A percentile compares a stretch with the other conserved stretches of the same genome.
Evolutionary conservation across 2,797 vertebrate genomes (phyloP).

Genomic region (Arrhamphus sclerolepis): DNA sequence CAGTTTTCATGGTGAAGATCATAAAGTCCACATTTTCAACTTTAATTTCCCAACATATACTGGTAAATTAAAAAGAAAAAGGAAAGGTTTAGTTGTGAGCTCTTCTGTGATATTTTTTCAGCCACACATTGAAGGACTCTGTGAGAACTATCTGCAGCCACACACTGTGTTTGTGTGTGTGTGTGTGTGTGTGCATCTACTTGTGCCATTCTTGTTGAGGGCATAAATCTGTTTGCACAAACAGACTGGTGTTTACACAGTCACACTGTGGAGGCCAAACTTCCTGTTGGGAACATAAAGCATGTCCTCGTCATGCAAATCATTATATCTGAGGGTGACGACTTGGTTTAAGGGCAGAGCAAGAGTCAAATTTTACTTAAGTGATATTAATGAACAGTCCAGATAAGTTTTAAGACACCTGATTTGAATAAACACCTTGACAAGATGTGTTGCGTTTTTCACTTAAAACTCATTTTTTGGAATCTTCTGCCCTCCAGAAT

Average conservation of each 20-base stretch:
- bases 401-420: background rate
- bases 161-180: slow-evolving; percentile 6
- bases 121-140: background rate
- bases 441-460: no score
- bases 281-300: slow-evolving; percentile 15
- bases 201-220: background rate
- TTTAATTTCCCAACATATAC: slow-evolving; percentile 2
- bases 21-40: background rate
- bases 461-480: no score
- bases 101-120: slow-evolving; percentile 16
- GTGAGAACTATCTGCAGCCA: slow-evolving; percentile 11
- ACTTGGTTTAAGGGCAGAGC: background rate
- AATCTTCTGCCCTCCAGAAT: no score
- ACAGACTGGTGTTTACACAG: slow-evolving; percentile 20
- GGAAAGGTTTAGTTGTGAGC: background rate
- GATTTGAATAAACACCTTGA: no score
- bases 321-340: background rate
- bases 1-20: background rate
- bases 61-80: background rate
- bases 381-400: background rate
- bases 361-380: no score
- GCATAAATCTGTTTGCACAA: slow-evolving; percentile 29
- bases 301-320: slow-evolving; percentile 5
- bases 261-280: slow-evolving; percentile 2
- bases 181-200: slow-evolving; percentile 1